A percentile compares a stretch with the other conserved stretches of the same genome.
phyloP scores from a whole-genome alignment of 2,797 vertebrate genomes.

The Scolopax bukidnonensis region DNA sequence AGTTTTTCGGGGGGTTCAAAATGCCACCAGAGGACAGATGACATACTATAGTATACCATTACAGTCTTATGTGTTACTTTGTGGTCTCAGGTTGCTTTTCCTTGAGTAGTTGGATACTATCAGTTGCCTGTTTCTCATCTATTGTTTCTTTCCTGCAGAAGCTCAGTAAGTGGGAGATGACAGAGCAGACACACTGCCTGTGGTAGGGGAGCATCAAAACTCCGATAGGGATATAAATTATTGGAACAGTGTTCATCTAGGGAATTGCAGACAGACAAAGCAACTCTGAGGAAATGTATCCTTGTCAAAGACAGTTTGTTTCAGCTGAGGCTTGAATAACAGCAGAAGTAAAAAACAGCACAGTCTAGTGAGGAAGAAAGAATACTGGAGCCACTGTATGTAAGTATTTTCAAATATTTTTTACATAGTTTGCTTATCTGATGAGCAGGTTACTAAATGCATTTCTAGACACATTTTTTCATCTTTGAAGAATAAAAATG shows the following conservation, averaged over 20 bases:
- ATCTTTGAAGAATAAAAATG: background rate
- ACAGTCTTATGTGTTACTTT: constrained; percentile 59
- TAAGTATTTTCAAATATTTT: constrained; percentile 79
- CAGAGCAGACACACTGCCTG: constrained; percentile 76
- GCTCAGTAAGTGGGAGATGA: constrained; percentile 82
- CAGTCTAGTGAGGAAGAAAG: constrained; percentile 76
- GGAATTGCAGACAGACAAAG: constrained; percentile 75
- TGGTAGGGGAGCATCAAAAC: constrained; percentile 65
- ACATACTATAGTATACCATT: constrained; percentile 34
- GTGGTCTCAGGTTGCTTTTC: constrained; percentile 76
- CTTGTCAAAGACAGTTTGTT: constrained; percentile 80
- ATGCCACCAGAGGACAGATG: constrained; percentile 60
- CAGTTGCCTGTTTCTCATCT: constrained; percentile 81
- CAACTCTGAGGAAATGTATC: constrained; percentile 80
- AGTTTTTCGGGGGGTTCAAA: constrained; percentile 52
- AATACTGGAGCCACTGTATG: constrained; percentile 77
- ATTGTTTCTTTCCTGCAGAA: constrained; percentile 85
- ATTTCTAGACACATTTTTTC: background rate
- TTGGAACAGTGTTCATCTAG: constrained; percentile 51
- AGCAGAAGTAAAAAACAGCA: constrained; percentile 73
- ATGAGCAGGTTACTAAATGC: background rate
- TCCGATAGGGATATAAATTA: constrained; percentile 53
- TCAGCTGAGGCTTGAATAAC: constrained; percentile 74
- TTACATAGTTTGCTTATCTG: background rate
- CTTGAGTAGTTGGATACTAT: constrained; percentile 74